Evolutionary conservation across 2,797 vertebrate genomes (phyloP).

Genomic region (Euphonia xanthogaster): DNA sequence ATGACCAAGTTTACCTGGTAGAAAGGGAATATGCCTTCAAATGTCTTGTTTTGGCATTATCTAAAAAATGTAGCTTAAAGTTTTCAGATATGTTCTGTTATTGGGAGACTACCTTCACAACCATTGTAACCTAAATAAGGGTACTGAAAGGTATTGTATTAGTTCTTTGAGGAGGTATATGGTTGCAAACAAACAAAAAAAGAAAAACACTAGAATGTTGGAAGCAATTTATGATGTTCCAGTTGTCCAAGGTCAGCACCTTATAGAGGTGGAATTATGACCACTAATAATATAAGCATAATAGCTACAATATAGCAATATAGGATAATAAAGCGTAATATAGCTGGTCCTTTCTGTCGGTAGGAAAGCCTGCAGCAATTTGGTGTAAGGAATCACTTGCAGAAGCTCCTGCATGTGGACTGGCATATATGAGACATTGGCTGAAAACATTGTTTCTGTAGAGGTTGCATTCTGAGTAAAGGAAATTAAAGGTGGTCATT

Average conservation of each 20-base stretch:
- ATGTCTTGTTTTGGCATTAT: not conserved
- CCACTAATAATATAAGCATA: not conserved
- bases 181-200: not conserved
- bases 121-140: not conserved
- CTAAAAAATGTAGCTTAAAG: not conserved
- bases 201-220: not conserved
- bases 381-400: not conserved
- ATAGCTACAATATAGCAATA: not conserved
- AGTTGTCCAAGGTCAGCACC: not conserved
- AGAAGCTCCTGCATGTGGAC: not conserved
- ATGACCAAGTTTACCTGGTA: not conserved
- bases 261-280: constrained; percentile 12
- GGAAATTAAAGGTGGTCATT: not conserved
- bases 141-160: not conserved
- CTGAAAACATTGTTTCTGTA: not conserved
- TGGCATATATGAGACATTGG: not conserved
- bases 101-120: not conserved
- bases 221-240: constrained; percentile 37
- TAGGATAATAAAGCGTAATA: not conserved
- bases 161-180: constrained; percentile 3
- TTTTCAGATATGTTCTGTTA: not conserved
- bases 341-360: not conserved
- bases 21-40: not conserved
- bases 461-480: not conserved
- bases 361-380: not conserved